Evolutionary conservation across 2,888 invertebrate species (phyloP), one percentile per base, ranked within the genome.

Genomic region (Macrophya annulata): DNA sequence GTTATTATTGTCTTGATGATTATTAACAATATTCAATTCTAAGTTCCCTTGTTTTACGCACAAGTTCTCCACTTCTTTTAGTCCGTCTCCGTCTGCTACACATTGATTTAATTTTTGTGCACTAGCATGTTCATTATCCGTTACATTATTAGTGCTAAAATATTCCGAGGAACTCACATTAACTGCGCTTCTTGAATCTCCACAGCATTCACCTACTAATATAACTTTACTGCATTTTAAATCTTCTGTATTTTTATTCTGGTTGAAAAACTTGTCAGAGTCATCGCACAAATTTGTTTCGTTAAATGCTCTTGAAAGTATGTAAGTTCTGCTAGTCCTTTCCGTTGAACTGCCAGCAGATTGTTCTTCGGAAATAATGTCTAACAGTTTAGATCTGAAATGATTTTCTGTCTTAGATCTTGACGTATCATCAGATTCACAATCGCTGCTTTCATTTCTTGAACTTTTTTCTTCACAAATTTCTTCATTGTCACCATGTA

Each of bases 351-450:
- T 89, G 37, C 89, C 88, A 1, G 87, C 88, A 25, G 90, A 89
- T n/a, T 90, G 90, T 83, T 92, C 91, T 84, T 92, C 91, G 0
- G 89, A 87, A 65, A 92, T 91, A 71, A 91, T 90, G 45, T 92
- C 92, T 45, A 92, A 71, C 0, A 89, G 37, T 10, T 91, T 90
- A 0, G 89, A 86, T 83, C 89, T 88, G 45, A 88, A 89, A 86
- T 87, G 76, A 65, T 65, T 86, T 76, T 86, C 89, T 6, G 43
- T 79, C 21, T 71, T 86, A 10, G 59, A 51, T 84, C 74, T 85
- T 17, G 74, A 17, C 21, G 65, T 45, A 25, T 48, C 86, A 17
- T 86, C 86, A 4, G 86, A 84, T 15, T 86, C 87, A 45, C 40
- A 71, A 62, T 85, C 84, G 40, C 82, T 83, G 9, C 85, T 86